Evolutionary conservation across 1,140 invertebrate genomes (phyloP).

Genomic region (Drosophila aff.): DNA sequence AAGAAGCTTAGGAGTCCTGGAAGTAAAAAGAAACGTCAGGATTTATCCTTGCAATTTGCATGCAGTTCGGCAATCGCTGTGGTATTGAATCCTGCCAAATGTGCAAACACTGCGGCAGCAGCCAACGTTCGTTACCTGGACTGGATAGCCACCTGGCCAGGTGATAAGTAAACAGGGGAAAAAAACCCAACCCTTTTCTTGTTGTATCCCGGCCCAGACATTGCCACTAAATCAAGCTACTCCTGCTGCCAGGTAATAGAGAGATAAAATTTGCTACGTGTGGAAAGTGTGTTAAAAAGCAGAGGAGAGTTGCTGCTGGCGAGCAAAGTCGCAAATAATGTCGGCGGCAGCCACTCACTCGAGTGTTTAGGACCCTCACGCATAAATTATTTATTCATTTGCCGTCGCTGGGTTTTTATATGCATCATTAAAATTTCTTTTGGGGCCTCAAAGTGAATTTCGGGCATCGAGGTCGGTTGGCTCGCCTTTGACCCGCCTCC

Average conservation of each 20-base stretch:
- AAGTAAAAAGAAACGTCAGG: neutral
- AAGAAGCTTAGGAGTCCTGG: constrained; percentile 1
- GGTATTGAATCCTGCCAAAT: constrained; percentile 60
- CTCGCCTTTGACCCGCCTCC: constrained; percentile 16
- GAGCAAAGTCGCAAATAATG: constrained; percentile 62
- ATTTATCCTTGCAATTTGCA: constrained; percentile 40
- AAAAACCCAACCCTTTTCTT: constrained; percentile 24
- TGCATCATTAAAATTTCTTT: constrained; percentile 71
- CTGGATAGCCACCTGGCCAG: constrained; percentile 40
- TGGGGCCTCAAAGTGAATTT: constrained; percentile 42
- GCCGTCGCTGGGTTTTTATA: constrained; percentile 58
- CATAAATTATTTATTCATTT: constrained; percentile 84
- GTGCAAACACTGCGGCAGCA: constrained; percentile 57
- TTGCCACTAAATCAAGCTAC: constrained; percentile 43
- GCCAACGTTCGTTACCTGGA: constrained; percentile 38
- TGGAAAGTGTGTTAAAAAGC: constrained; percentile 45
- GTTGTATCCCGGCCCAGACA: constrained; percentile 6
- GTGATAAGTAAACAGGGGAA: constrained; percentile 70
- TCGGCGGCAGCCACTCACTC: constrained; percentile 20
- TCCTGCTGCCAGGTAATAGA: constrained; percentile 66
- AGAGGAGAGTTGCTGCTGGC: constrained; percentile 1
- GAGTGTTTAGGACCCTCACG: constrained; percentile 48
- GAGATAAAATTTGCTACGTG: constrained; percentile 81
- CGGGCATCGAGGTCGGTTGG: neutral
- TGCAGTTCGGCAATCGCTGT: constrained; percentile 50